phyloP scores from a whole-genome alignment of 2,888 invertebrate genomes.

The Drosophila emarginata region DNA sequence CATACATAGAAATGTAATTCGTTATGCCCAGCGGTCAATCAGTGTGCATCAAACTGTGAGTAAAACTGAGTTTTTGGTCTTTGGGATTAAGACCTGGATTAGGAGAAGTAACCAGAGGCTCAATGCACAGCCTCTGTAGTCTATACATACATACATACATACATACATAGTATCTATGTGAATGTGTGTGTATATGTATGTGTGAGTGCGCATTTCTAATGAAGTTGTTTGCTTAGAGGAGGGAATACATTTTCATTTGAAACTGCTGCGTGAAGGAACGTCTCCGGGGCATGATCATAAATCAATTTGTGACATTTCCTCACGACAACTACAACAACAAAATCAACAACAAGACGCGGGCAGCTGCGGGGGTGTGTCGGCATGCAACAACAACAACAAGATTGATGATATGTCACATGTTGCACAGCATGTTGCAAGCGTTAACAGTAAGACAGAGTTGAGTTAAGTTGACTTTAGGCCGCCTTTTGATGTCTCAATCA shows the following conservation, averaged over 20 bases:
- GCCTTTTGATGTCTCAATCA: slow-evolving; percentile 68
- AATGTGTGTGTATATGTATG: neutral
- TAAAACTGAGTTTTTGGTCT: slow-evolving; percentile 2
- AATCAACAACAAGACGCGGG: neutral
- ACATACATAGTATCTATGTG: no score
- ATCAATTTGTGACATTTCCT: slow-evolving; percentile 78
- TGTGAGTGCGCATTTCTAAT: slow-evolving; percentile 67
- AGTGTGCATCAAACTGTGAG: slow-evolving; percentile 51
- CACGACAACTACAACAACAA: slow-evolving; percentile 36
- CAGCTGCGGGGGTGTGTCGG: slow-evolving; percentile 50
- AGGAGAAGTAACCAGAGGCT: slow-evolving; percentile 12
- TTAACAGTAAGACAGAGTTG: slow-evolving; percentile 65
- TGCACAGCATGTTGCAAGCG: slow-evolving; percentile 63
- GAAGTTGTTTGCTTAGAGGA: slow-evolving; percentile 58
- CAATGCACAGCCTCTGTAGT: no score
- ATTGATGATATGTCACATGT: slow-evolving; percentile 74
- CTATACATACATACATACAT: no score
- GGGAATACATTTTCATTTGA: slow-evolving; percentile 45
- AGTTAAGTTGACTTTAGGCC: slow-evolving; percentile 19
- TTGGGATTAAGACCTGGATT: slow-evolving; percentile 37
- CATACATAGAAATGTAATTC: slow-evolving; percentile 10
- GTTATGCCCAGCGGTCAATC: slow-evolving; percentile 32
- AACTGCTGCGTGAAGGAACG: slow-evolving; percentile 47
- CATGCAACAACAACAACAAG: slow-evolving; percentile 42
- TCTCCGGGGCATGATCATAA: slow-evolving; percentile 58